Conservation (phyloP, 1,140 invertebrate genomes). For the Drosophila littoralis region DNA sequence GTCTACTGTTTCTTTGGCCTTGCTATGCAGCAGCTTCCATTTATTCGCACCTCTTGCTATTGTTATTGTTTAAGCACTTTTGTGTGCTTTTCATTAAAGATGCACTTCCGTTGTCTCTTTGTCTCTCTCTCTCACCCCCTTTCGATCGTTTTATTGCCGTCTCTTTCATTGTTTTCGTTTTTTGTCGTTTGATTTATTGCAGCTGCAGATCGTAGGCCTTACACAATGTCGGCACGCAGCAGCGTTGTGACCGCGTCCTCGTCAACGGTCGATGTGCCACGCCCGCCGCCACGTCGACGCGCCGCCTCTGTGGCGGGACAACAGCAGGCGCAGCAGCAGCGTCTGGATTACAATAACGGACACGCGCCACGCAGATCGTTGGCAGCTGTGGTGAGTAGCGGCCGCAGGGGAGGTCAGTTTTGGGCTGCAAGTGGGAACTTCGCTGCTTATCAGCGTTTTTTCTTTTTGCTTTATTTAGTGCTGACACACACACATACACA, state of each 20-base stretch:
- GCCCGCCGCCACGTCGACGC: slow-evolving; percentile 74
- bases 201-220: background rate
- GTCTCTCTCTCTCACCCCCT: slow-evolving; percentile 14
- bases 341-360: slow-evolving; percentile 66
- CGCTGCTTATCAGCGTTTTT: slow-evolving; percentile 34
- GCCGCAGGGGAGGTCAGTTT: background rate
- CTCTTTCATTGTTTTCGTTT: slow-evolving; percentile 15
- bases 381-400: slow-evolving; percentile 71
- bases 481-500: slow-evolving; percentile 26
- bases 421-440: background rate
- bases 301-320: slow-evolving; percentile 77
- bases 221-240: slow-evolving; percentile 66
- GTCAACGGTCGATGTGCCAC: slow-evolving; percentile 61
- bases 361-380: slow-evolving; percentile 77
- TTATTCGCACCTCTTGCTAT: slow-evolving; percentile 40
- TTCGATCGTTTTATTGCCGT: slow-evolving; percentile 26
- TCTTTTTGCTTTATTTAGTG: slow-evolving; percentile 23
- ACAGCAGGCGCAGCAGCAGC: slow-evolving; percentile 66
- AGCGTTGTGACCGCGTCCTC: slow-evolving; percentile 40
- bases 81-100: slow-evolving; percentile 64
- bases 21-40: slow-evolving; percentile 49
- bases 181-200: background rate
- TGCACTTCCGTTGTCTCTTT: slow-evolving; percentile 62
- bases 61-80: slow-evolving; percentile 33
- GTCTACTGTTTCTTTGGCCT: slow-evolving; percentile 59